Evolutionary conservation across 2,888 invertebrate species (phyloP).

Genomic region (Campoletis raptor): DNA sequence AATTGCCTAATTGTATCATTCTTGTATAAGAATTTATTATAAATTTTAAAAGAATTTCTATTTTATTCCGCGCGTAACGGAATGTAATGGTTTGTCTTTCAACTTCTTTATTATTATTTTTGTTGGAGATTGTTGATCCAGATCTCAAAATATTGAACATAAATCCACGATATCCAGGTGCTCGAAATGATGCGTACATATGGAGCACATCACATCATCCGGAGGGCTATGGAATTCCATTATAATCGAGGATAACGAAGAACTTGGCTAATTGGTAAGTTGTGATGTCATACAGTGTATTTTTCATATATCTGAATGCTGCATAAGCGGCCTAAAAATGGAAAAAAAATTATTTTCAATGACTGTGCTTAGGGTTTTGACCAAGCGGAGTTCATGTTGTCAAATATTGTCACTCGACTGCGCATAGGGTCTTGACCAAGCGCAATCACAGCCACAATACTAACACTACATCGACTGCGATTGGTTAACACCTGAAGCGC

Average conservation of each 20-base stretch:
- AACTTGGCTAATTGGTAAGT: slow-evolving; percentile 29
- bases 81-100: neutral
- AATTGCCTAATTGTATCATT: neutral
- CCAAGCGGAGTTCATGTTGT: no score
- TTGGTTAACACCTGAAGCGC: no score
- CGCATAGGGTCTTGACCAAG: no score
- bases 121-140: slow-evolving; percentile 60
- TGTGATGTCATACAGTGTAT: no score
- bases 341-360: no score
- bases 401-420: slow-evolving; percentile 1
- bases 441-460: slow-evolving; percentile 25
- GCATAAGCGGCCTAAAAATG: no score
- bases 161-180: slow-evolving; percentile 64
- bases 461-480: no score
- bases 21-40: no score
- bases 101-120: neutral
- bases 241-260: slow-evolving; percentile 42
- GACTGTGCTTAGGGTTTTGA: no score
- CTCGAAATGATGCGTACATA: slow-evolving; percentile 66
- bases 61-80: no score
- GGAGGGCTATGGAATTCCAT: slow-evolving; percentile 7
- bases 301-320: no score
- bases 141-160: slow-evolving; percentile 62
- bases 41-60: no score
- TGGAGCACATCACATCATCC: slow-evolving; percentile 20